These are phyloP conservation scores for Deroplatys truncata DNA, from an alignment of 2,888 invertebrate genomes.

Conservation along the genomic window DNA sequence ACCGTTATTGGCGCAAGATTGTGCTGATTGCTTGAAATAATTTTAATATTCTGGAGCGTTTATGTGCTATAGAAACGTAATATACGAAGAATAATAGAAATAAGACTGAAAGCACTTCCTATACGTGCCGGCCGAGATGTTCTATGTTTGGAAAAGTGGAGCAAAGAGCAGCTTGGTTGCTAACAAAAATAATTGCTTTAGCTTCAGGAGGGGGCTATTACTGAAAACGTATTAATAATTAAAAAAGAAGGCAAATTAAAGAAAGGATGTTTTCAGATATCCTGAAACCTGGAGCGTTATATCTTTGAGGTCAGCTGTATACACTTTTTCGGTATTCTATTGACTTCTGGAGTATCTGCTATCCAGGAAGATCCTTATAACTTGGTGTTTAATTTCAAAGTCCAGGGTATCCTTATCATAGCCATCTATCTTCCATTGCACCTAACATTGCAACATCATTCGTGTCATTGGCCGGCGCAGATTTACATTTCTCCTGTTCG, in stretches of 20 bases:
- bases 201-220: no score
- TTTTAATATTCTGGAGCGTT: no score
- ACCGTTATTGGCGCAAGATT: no score
- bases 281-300: neutral
- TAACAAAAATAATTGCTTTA: no score
- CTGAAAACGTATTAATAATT: neutral
- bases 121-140: no score
- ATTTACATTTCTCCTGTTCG: neutral
- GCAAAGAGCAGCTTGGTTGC: no score
- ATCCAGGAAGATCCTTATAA: neutral
- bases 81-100: no score
- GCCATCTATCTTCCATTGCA: neutral
- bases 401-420: neutral
- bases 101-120: no score
- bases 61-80: no score
- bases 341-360: neutral
- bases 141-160: no score
- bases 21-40: no score
- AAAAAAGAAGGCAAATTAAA: neutral
- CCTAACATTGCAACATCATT: neutral
- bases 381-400: neutral
- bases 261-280: neutral
- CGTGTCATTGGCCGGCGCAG: neutral
- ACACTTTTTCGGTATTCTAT: neutral
- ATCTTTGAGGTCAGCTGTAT: neutral